Percentiles rank a stretch among this genome's conserved stretches.
Evolutionary conservation across 1,140 invertebrate genomes (phyloP).

Genomic region (Heliothis subflexa): DNA sequence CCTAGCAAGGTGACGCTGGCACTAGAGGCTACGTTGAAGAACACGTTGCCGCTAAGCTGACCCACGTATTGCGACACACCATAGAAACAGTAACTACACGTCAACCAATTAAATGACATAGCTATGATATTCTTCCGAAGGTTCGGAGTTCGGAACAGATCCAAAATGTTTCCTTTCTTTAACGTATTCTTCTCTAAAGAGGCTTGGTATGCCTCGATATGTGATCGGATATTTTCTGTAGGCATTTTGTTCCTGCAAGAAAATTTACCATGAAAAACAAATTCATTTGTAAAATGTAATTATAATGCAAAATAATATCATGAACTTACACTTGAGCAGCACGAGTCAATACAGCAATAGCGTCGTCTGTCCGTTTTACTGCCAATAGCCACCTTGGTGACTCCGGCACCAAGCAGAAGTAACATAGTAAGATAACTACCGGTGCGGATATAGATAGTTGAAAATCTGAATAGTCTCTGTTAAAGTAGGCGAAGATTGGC

Average conservation of each 20-base stretch:
- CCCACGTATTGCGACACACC: constrained; percentile 92
- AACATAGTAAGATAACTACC: constrained; percentile 82
- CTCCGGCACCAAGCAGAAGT: constrained; percentile 89
- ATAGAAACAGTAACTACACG: constrained; percentile 91
- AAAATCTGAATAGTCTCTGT: constrained; percentile 85
- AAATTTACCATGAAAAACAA: not conserved
- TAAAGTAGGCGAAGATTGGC: constrained; percentile 86
- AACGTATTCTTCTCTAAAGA: constrained; percentile 66
- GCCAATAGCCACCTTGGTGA: constrained; percentile 90
- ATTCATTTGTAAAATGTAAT: not conserved
- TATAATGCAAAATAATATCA: not conserved
- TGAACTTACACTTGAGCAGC: constrained; percentile 86
- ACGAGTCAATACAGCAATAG: constrained; percentile 85
- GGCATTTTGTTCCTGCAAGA: constrained; percentile 86
- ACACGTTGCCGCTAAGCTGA: constrained; percentile 90
- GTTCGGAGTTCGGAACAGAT: constrained; percentile 91
- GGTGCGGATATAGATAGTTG: constrained; percentile 87
- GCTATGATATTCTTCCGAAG: constrained; percentile 91
- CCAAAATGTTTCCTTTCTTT: constrained; percentile 88
- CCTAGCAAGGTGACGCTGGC: constrained; percentile 88
- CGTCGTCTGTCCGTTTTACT: constrained; percentile 87
- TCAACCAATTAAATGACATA: constrained; percentile 90
- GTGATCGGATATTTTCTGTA: constrained; percentile 83
- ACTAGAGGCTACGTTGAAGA: constrained; percentile 90
- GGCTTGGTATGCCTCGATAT: constrained; percentile 81